phyloP scores from a whole-genome alignment of 2,797 vertebrate genomes.

The Lepidocolaptes lacrymiger region DNA sequence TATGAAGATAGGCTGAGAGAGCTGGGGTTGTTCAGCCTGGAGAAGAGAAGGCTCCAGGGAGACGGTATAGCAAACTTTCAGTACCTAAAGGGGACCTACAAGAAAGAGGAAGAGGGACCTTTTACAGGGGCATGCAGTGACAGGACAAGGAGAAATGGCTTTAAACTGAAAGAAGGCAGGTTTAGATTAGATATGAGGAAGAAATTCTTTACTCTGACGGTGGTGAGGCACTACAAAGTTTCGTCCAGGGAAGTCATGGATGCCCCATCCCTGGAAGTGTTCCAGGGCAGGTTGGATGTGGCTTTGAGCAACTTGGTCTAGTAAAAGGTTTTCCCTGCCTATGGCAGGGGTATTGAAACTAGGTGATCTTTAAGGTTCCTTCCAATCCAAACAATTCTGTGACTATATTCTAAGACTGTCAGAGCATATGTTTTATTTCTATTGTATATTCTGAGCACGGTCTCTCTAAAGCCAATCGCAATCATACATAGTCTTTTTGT shows the following conservation, averaged over 20 bases:
- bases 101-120: neutral
- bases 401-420: neutral
- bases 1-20: neutral
- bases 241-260: neutral
- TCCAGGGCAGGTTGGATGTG: neutral
- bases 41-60: neutral
- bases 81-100: neutral
- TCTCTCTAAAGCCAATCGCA: neutral
- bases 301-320: neutral
- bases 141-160: neutral
- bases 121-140: neutral
- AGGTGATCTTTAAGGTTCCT: neutral
- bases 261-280: neutral
- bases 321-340: neutral
- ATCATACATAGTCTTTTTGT: fast-evolving
- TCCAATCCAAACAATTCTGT: neutral
- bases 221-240: neutral
- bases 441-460: neutral
- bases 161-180: neutral
- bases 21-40: neutral
- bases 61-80: neutral
- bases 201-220: neutral
- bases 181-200: neutral
- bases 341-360: neutral
- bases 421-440: neutral